Evolutionary conservation across 2,797 vertebrate species (phyloP).

Genomic region (Crocodylus rhombifer): DNA sequence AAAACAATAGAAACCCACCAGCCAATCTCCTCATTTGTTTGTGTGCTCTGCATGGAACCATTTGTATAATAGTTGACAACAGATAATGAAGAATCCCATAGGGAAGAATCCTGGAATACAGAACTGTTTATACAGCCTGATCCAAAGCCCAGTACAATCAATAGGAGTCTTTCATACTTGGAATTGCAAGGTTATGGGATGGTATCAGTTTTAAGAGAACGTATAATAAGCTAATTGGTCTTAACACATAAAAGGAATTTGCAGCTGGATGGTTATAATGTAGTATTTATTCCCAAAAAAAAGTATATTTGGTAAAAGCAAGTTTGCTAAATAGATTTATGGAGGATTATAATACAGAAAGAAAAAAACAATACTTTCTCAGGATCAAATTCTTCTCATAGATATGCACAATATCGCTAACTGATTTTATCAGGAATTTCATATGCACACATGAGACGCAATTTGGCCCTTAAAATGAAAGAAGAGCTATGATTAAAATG

Average conservation of each 20-base stretch:
- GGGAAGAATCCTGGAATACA: constrained; percentile 48
- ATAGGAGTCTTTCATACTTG: constrained; percentile 21
- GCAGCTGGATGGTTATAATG: constrained; percentile 51
- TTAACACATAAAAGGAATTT: constrained; percentile 58
- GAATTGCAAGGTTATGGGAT: constrained; percentile 37
- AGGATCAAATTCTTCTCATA: not conserved
- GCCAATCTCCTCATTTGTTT: constrained; percentile 50
- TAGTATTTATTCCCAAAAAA: constrained; percentile 24
- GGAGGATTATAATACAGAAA: not conserved
- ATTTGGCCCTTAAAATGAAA: not conserved
- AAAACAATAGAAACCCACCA: constrained; percentile 67
- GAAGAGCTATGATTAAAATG: not conserved
- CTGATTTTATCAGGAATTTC: not conserved
- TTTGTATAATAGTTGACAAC: constrained; percentile 55
- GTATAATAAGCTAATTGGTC: constrained; percentile 59
- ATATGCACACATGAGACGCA: not conserved
- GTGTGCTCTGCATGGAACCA: constrained; percentile 29
- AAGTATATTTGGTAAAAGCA: not conserved
- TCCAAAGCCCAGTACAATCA: constrained; percentile 40
- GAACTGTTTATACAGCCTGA: constrained; percentile 9
- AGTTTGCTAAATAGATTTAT: not conserved
- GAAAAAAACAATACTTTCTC: constrained; percentile 2
- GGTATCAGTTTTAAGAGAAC: constrained; percentile 50
- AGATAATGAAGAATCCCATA: constrained; percentile 57
- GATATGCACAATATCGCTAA: not conserved